A percentile compares a stretch with the other conserved stretches of the same genome.
These are phyloP conservation scores for Dolichopus griseipennis DNA, from an alignment of 2,888 invertebrate genomes.

Conservation along the genomic window DNA sequence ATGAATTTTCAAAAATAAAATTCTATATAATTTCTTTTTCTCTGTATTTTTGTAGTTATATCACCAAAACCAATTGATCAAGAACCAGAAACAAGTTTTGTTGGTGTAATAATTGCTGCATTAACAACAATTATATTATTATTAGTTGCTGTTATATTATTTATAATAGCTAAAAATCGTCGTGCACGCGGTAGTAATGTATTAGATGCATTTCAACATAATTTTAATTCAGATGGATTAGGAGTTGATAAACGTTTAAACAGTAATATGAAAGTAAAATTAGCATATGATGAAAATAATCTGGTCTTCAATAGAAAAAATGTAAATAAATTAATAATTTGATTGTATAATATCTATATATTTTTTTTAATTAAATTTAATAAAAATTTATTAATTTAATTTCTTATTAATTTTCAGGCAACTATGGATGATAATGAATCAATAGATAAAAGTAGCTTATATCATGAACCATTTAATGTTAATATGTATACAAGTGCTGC, in stretches of 20 bases:
- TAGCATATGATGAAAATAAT: background rate
- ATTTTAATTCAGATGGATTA: conserved; percentile 43
- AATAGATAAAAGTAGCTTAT: conserved; percentile 44
- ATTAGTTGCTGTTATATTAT: conserved; percentile 58
- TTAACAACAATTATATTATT: conserved; percentile 64
- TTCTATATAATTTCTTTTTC: too few species aligned
- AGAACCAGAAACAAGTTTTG: conserved; percentile 50
- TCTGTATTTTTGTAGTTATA: conserved; percentile 30
- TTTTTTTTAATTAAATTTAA: background rate
- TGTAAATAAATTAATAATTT: background rate
- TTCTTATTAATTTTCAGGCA: conserved; percentile 29
- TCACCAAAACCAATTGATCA: conserved; percentile 49
- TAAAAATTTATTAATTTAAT: too few species aligned
- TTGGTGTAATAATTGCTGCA: conserved; percentile 60
- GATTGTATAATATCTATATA: too few species aligned
- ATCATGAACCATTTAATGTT: conserved; percentile 46
- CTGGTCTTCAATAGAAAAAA: background rate
- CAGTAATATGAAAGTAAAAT: conserved; percentile 43
- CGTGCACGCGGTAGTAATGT: conserved; percentile 43
- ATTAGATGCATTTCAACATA: conserved; percentile 43
- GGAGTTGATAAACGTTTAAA: conserved; percentile 44
- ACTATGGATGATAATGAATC: conserved; percentile 44
- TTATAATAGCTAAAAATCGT: conserved; percentile 59
- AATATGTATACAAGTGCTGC: conserved; percentile 45
- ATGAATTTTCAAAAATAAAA: too few species aligned